These are phyloP conservation scores for Motacilla alba DNA, from an alignment of 2,113 vertebrate genomes.

Conservation along the genomic window DNA sequence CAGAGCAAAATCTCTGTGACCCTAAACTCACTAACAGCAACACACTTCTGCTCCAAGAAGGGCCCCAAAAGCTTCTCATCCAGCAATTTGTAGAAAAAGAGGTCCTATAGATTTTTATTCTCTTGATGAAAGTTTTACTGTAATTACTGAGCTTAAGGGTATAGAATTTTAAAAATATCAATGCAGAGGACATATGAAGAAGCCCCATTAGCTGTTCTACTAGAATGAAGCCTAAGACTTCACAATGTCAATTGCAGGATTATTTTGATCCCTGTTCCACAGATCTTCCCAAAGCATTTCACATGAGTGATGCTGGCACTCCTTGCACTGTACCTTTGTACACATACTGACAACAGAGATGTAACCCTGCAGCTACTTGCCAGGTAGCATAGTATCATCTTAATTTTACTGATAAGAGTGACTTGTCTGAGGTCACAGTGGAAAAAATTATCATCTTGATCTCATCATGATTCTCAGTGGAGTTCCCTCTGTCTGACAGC, in stretches of 20 bases:
- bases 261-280: neutral
- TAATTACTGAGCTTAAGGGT: neutral
- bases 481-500: neutral
- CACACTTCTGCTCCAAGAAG: neutral
- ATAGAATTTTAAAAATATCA: neutral
- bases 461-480: neutral
- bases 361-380: neutral
- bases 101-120: neutral
- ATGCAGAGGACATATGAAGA: neutral
- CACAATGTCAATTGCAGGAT: neutral
- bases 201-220: neutral
- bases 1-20: neutral
- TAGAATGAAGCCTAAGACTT: neutral
- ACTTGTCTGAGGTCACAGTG: neutral
- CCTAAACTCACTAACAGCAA: neutral
- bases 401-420: neutral
- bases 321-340: neutral
- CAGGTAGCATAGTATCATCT: neutral
- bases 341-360: neutral
- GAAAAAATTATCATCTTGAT: neutral
- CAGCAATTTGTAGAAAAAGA: neutral
- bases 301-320: neutral
- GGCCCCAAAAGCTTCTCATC: neutral
- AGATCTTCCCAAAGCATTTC: neutral
- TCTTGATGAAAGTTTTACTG: neutral